Base-by-base conservation (phyloP, 2,113 vertebrate species). In the Trinectes maculatus region DNA sequence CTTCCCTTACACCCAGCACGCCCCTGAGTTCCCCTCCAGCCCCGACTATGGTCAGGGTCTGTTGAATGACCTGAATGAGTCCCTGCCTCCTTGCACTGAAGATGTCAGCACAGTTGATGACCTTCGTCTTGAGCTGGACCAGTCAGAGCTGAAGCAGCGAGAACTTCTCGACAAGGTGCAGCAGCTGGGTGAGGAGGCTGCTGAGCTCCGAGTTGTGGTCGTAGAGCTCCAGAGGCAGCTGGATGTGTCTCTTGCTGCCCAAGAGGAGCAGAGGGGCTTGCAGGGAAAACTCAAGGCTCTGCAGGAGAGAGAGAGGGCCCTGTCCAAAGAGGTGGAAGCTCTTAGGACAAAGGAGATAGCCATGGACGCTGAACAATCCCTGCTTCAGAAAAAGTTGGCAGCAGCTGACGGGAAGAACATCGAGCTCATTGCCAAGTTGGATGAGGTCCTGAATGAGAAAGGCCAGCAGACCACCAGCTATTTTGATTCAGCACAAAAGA, bases 41-140 rank as follows among this genome's bases (percentile, higher is more conserved):
- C 93, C 93, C 1, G 96, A 98, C 70, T 90, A 90, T 58, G 96
- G 88, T 46, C 93, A 87, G 26, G 76, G 92, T 49, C 75, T 96
- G n/a, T 84, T 94, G 16, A 91, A 36, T 8, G 96, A 98, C 74
- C 89, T 93, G 25, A 89, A 90, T 7, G 87, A 90, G 63, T 91
- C 77, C 42, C 77, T 83, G 31, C 80, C 89, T 9, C 13, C 65
- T 57, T 87, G 89, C 53, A 69, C 63, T 3, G 87, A 91, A 59
- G 87, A 91, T 19, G 43, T 88, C 53, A 90, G 92, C 48, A 81
- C 93, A n/a, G 91, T 94, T 0, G 96, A 98, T 7, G 94, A 96
- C 60, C 94, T 98, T 86, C 95, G 94, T 7, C 83, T 96, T 28
- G 96, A 97, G 75, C 92, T 98, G 69, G 97, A 99, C 80, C 96